Evolutionary conservation across 2,113 vertebrate genomes (phyloP), one percentile per base, ranked within the genome.

Genomic region (Progne subis): DNA sequence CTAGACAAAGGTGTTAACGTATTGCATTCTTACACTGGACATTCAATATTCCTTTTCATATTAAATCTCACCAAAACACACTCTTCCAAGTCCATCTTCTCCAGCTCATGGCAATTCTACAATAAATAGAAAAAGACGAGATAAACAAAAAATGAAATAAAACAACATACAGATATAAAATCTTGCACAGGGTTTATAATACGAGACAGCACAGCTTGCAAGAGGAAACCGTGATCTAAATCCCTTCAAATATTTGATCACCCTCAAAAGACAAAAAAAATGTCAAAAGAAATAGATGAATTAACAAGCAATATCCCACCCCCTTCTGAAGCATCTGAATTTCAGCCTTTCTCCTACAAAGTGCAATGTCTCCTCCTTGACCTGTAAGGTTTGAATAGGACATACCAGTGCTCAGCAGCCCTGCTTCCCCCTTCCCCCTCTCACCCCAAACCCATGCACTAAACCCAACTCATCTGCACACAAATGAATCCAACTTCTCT

Each of bases 41-140:
- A 2, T 75, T 78, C 19, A 52, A 65, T 50, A 94, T 31, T 91
- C 34, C 29, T 81, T 93, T 77, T 55, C 37, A 56, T 72, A 53
- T n/a, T 29, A 74, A 85, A 72, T 93, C 98, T 99, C 97, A 99
- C 99, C 98, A 99, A 98, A 97, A 99, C 98, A 96, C 99, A 99
- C 95, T 99, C 99, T 98, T 99, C 99, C 78, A 99, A 98, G 95
- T 99, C 99, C 99, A 99, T 99, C 98, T 99, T 99, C 98, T 99
- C 99, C 95, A 99, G 98, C 82, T 98, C 99, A 6, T 99, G 99
- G 95, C 99, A 99, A 87, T 99, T 99, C 99, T 98, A 95, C 77
- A 98, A 97, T 18, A 85, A 39, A 94, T 37, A 77, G 86, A 94
- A 91, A 39, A 28, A 3, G 28, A 75, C 28, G 4, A 70, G 31